Evolutionary conservation across 2,113 vertebrate species (phyloP).

Genomic region (Mellivora capensis): DNA sequence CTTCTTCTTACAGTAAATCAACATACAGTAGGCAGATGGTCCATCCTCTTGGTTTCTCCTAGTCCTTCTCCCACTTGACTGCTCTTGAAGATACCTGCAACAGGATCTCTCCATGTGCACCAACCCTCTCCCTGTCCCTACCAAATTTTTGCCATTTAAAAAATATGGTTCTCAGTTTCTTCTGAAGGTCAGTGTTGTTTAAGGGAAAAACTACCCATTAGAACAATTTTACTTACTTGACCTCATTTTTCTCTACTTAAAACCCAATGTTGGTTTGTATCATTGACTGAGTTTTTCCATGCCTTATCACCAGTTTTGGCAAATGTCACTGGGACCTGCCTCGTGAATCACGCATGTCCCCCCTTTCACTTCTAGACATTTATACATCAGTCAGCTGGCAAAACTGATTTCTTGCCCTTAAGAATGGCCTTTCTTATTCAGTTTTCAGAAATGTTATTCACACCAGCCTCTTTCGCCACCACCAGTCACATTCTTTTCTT

Average conservation of each 20-base stretch:
- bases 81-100: not conserved
- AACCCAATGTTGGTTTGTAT: not conserved
- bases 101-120: not conserved
- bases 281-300: not conserved
- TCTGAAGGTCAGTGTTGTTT: not conserved
- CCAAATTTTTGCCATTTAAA: not conserved
- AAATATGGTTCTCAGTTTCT: not conserved
- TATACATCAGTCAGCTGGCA: not conserved
- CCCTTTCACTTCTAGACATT: not conserved
- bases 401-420: not conserved
- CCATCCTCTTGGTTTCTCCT: not conserved
- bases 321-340: not conserved
- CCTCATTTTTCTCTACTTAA: not conserved
- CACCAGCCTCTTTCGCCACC: fast-evolving
- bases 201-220: not conserved
- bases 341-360: not conserved
- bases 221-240: not conserved
- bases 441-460: not conserved
- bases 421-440: not conserved
- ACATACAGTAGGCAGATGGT: not conserved
- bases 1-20: not conserved
- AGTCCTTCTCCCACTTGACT: not conserved
- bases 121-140: not conserved
- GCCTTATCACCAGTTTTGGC: not conserved
- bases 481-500: not conserved